Conservation (phyloP, 2,797 vertebrate species). For the Luscinia megarhynchos region DNA sequence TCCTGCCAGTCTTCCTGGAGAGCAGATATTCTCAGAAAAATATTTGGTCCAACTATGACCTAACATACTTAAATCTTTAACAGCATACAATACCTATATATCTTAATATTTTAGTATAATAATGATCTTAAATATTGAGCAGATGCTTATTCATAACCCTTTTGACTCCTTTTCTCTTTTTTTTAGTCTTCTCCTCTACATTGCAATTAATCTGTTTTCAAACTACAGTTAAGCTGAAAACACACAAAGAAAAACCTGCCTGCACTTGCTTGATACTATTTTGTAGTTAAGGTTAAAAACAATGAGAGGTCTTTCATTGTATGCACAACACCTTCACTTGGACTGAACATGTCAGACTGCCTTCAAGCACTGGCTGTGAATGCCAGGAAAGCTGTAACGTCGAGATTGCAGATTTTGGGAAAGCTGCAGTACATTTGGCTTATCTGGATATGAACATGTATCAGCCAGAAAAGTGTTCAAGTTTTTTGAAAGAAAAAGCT, state of each 20-base stretch:
- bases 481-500: not conserved
- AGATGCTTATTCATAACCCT: not conserved
- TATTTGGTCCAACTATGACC: not conserved
- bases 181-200: not conserved
- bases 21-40: not conserved
- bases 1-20: not conserved
- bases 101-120: not conserved
- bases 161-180: not conserved
- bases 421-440: conserved; percentile 8
- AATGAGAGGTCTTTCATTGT: conserved; percentile 54
- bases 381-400: conserved; percentile 24
- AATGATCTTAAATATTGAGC: not conserved
- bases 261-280: not conserved
- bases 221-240: conserved; percentile 42
- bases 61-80: not conserved
- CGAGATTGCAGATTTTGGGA: not conserved
- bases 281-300: conserved; percentile 20
- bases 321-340: conserved; percentile 10
- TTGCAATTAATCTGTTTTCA: not conserved
- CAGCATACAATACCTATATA: not conserved
- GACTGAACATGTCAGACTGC: conserved; percentile 58
- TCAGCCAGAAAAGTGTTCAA: not conserved
- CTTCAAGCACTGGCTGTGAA: conserved; percentile 12
- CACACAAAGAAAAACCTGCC: conserved; percentile 43
- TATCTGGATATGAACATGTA: not conserved